A percentile compares a stretch with the other conserved stretches of the same genome.
These are phyloP conservation scores for Plectropomus leopardus DNA, from an alignment of 2,113 vertebrate species.

Conservation along the genomic window DNA sequence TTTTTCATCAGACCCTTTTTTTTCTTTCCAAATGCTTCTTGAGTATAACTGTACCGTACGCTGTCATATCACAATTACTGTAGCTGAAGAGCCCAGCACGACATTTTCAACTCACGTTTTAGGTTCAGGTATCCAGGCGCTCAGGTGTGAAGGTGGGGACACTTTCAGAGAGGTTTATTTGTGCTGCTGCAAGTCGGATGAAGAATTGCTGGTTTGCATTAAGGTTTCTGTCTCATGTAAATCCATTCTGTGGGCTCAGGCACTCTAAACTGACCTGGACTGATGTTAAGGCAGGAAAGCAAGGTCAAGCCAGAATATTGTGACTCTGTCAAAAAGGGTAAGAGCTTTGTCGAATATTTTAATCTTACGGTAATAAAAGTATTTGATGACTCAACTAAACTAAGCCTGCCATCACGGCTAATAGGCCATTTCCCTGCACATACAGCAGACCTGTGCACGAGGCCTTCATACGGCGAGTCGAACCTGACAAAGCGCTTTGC, in stretches of 20 bases:
- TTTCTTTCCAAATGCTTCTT: slow-evolving; percentile 19
- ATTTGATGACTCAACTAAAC: slow-evolving; percentile 29
- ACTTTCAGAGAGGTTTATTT: slow-evolving; percentile 38
- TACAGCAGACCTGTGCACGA: slow-evolving; percentile 19
- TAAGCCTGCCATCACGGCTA: slow-evolving; percentile 9
- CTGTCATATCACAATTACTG: slow-evolving; percentile 39
- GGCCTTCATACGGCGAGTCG: slow-evolving; percentile 22
- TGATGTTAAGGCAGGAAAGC: slow-evolving; percentile 9
- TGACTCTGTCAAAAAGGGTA: slow-evolving; percentile 41
- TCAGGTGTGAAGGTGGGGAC: slow-evolving; percentile 29
- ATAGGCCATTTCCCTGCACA: slow-evolving; percentile 20
- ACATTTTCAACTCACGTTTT: slow-evolving; percentile 19
- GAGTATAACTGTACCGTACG: slow-evolving; percentile 35
- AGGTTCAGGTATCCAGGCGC: slow-evolving; percentile 15
- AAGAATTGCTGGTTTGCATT: slow-evolving; percentile 83
- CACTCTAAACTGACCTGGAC: slow-evolving; percentile 71
- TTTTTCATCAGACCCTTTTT: slow-evolving; percentile 3
- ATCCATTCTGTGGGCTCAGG: slow-evolving; percentile 74
- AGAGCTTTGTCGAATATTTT: slow-evolving; percentile 5
- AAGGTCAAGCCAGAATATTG: slow-evolving; percentile 47
- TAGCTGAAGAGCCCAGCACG: slow-evolving; percentile 27
- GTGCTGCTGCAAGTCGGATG: slow-evolving; percentile 20
- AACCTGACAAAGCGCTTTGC: slow-evolving; percentile 19
- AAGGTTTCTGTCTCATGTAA: slow-evolving; percentile 84
- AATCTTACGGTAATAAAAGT: slow-evolving; percentile 26